These are phyloP conservation scores for Folsomia candida DNA, from an alignment of 2,888 invertebrate genomes.

Conservation along the genomic window DNA sequence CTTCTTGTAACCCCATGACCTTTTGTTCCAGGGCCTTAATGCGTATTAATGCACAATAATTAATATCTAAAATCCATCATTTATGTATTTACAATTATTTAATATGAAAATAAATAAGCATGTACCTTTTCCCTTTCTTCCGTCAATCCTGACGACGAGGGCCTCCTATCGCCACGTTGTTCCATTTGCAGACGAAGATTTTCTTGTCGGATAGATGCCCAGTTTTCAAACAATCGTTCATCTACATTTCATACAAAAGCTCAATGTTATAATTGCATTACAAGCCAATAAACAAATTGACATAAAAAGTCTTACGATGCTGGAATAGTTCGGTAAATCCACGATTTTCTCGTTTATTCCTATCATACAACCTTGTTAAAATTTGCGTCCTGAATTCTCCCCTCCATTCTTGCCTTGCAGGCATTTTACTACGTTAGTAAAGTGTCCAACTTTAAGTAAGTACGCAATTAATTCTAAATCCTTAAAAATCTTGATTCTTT, in stretches of 20 bases:
- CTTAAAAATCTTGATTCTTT: too few relatives aligned
- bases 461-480: too few relatives aligned
- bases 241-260: constrained; percentile 59
- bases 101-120: neutral
- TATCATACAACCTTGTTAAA: constrained; percentile 66
- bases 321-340: constrained; percentile 76
- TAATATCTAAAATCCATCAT: neutral
- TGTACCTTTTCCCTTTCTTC: constrained; percentile 51
- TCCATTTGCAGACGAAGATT: constrained; percentile 84
- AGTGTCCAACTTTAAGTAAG: too few relatives aligned
- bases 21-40: constrained; percentile 72
- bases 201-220: constrained; percentile 74
- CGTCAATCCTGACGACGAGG: constrained; percentile 48
- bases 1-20: constrained; percentile 82
- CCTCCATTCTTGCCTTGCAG: constrained; percentile 25
- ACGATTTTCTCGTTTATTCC: constrained; percentile 72
- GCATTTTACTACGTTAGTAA: too few relatives aligned
- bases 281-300: neutral
- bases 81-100: neutral
- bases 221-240: constrained; percentile 79
- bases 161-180: constrained; percentile 62
- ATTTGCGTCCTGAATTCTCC: constrained; percentile 68
- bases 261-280: constrained; percentile 6
- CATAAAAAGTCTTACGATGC: constrained; percentile 66
- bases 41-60: constrained; percentile 10